Conservation (phyloP, 2,888 invertebrate species). For the Mythimna albipuncta region DNA sequence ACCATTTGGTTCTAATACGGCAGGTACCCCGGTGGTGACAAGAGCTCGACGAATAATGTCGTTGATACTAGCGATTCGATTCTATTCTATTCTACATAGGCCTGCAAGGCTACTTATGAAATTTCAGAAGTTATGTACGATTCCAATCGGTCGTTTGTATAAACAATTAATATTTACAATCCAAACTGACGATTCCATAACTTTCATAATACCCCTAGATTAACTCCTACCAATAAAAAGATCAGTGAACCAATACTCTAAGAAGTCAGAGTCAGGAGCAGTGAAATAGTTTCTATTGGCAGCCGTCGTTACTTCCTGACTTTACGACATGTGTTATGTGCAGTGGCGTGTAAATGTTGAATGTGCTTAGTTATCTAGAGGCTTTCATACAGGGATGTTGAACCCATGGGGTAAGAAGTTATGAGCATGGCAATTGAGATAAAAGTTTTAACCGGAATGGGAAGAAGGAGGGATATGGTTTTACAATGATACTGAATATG, state of each 20-base stretch:
- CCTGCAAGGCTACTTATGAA: no score
- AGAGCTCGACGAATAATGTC: no score
- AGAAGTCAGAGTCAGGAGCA: conserved; percentile 20
- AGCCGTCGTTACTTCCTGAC: conserved; percentile 36
- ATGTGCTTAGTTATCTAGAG: conserved; percentile 47
- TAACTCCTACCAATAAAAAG: conserved; percentile 35
- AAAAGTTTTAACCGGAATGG: no score
- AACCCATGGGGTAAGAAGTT: neutral
- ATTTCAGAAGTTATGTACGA: no score
- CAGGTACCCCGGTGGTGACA: no score
- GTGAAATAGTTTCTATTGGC: conserved; percentile 35
- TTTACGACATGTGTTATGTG: conserved; percentile 58
- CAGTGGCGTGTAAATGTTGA: conserved; percentile 47
- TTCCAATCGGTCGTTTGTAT: no score
- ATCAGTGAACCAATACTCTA: conserved; percentile 6
- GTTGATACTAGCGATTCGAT: no score
- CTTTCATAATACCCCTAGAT: neutral
- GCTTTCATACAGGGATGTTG: conserved; percentile 13
- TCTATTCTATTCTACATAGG: no score
- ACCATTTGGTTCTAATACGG: no score
- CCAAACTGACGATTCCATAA: neutral
- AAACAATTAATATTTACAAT: neutral
- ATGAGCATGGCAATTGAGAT: neutral
- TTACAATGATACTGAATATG: no score
- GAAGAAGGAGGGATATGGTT: no score